Evolutionary conservation across 2,888 invertebrate species (phyloP).

Genomic region (Gastrophysa polygoni): DNA sequence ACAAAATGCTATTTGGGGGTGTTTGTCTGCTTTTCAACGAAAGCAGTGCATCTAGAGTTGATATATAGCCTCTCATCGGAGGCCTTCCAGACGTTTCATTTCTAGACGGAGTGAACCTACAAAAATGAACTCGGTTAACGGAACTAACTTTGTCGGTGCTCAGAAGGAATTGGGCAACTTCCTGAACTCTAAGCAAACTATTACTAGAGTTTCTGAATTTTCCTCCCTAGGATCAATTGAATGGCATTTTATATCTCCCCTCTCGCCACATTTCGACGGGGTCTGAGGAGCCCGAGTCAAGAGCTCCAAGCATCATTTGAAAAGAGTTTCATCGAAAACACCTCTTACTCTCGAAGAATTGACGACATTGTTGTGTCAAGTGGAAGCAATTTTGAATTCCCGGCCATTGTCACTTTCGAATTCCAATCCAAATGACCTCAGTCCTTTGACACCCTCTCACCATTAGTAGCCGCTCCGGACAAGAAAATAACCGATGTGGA

Average conservation of each 20-base stretch:
- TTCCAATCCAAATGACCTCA: slow-evolving; percentile 25
- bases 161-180: slow-evolving; percentile 10
- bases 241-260: slow-evolving; percentile 27
- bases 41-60: slow-evolving; percentile 36
- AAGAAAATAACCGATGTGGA: background rate
- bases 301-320: slow-evolving; percentile 18
- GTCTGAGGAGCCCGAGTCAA: slow-evolving; percentile 29
- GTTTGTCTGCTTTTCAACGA: slow-evolving; percentile 20
- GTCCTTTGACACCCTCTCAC: slow-evolving; percentile 30
- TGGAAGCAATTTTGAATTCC: slow-evolving; percentile 43
- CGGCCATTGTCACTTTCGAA: slow-evolving; percentile 37
- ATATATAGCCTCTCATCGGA: slow-evolving; percentile 30
- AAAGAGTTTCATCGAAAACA: slow-evolving; percentile 29
- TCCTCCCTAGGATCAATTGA: background rate
- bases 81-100: slow-evolving; percentile 33
- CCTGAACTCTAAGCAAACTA: background rate
- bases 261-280: slow-evolving; percentile 30
- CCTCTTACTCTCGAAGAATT: slow-evolving; percentile 40
- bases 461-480: slow-evolving; percentile 1
- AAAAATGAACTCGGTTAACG: slow-evolving; percentile 31
- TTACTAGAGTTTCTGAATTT: background rate
- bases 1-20: too few relatives aligned
- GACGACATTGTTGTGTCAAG: slow-evolving; percentile 33
- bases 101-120: slow-evolving; percentile 28
- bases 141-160: slow-evolving; percentile 21